Evolutionary conservation across 2,113 vertebrate species (phyloP).

Genomic region (Sinocyclocheilus maitianheensis): DNA sequence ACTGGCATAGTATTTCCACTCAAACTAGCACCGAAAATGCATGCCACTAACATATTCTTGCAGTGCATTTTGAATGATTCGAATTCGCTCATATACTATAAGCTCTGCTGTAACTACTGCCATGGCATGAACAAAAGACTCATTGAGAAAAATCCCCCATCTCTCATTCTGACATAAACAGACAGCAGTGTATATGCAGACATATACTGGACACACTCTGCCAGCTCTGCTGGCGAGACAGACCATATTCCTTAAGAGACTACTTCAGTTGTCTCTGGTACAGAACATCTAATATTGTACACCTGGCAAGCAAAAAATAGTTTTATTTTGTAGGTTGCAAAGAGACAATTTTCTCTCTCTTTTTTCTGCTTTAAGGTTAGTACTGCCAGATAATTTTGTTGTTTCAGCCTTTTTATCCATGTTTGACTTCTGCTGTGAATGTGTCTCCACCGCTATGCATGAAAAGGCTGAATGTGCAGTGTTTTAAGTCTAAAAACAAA

Average conservation of each 20-base stretch:
- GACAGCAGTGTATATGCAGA: slow-evolving; percentile 43
- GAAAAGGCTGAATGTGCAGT: slow-evolving; percentile 79
- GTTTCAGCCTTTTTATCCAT: slow-evolving; percentile 74
- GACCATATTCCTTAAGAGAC: slow-evolving; percentile 41
- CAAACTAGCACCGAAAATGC: neutral
- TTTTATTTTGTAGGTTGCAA: slow-evolving; percentile 31
- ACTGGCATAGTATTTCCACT: neutral
- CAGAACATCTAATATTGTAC: slow-evolving; percentile 27
- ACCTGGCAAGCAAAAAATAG: slow-evolving; percentile 21
- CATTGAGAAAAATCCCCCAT: slow-evolving; percentile 49
- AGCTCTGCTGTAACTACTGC: slow-evolving; percentile 20
- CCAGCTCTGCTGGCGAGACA: slow-evolving; percentile 44
- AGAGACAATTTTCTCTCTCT: slow-evolving; percentile 11
- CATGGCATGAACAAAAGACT: slow-evolving; percentile 45
- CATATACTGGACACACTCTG: slow-evolving; percentile 56
- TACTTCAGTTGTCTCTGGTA: slow-evolving; percentile 23
- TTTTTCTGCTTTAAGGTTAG: slow-evolving; percentile 49
- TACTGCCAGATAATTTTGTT: slow-evolving; percentile 54
- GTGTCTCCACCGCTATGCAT: slow-evolving; percentile 71
- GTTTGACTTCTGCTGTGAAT: slow-evolving; percentile 74
- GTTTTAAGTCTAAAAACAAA: slow-evolving; percentile 68
- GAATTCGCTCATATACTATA: slow-evolving; percentile 34
- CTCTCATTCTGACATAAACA: slow-evolving; percentile 47
- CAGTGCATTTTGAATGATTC: slow-evolving; percentile 22
- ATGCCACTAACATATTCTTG: neutral